Conservation (phyloP, 2,113 vertebrate species). For the Polypterus senegalus region DNA sequence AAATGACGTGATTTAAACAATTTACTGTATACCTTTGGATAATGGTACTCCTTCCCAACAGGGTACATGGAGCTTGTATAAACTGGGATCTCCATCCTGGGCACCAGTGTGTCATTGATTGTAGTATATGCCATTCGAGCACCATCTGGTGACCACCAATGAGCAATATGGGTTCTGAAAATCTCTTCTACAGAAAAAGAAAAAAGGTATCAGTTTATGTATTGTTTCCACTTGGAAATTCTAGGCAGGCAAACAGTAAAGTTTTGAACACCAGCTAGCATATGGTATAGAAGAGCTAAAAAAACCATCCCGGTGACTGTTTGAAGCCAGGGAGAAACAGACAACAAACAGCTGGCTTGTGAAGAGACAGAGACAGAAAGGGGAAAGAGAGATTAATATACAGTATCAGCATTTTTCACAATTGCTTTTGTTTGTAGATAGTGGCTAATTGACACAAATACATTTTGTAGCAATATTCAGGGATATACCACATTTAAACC, state of each 20-base stretch:
- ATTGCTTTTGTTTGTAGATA: no score
- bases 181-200: slow-evolving; percentile 69
- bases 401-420: no score
- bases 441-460: no score
- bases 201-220: slow-evolving; percentile 18
- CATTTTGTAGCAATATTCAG: no score
- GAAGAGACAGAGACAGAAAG: no score
- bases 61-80: slow-evolving; percentile 78
- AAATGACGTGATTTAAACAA: no score
- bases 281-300: slow-evolving; percentile 34
- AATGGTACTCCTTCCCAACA: slow-evolving; percentile 71
- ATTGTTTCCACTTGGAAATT: slow-evolving; percentile 22
- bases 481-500: no score
- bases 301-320: slow-evolving; percentile 14
- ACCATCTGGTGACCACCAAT: slow-evolving; percentile 96
- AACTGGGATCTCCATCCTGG: slow-evolving; percentile 80
- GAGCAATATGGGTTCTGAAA: slow-evolving; percentile 78
- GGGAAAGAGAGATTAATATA: no score
- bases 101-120: slow-evolving; percentile 85
- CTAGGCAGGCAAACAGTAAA: slow-evolving; percentile 32
- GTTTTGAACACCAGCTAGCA: slow-evolving; percentile 37
- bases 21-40: slow-evolving; percentile 70
- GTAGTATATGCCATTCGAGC: slow-evolving; percentile 82
- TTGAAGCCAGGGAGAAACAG: background rate
- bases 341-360: background rate